Evolutionary conservation across 2,113 vertebrate species (phyloP).

Genomic region (Patagioenas fasciata): DNA sequence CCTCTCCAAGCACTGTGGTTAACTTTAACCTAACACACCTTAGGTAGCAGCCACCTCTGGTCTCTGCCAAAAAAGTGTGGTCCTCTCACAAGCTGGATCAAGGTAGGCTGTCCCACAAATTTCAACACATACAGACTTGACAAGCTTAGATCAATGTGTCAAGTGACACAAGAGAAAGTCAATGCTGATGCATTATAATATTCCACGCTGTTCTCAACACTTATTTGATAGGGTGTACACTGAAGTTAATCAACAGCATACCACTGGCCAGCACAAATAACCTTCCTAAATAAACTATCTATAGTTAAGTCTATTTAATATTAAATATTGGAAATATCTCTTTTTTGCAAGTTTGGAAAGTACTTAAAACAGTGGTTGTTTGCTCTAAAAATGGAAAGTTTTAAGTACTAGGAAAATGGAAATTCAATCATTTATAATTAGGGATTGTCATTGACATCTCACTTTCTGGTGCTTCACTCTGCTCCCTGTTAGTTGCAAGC

Average conservation of each 20-base stretch:
- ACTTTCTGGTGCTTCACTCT: background rate
- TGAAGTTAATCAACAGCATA: background rate
- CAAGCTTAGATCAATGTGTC: background rate
- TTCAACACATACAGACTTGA: background rate
- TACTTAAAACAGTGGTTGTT: background rate
- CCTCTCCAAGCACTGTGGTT: background rate
- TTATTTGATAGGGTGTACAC: background rate
- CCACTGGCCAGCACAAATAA: background rate
- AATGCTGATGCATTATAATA: background rate
- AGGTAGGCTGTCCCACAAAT: background rate
- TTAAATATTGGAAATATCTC: background rate
- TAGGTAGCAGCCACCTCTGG: background rate
- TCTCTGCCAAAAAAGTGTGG: background rate
- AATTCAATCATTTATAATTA: background rate
- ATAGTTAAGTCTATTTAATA: background rate
- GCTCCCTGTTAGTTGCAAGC: background rate
- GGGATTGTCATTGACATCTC: background rate
- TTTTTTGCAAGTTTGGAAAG: background rate
- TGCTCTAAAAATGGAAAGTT: background rate
- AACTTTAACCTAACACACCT: background rate
- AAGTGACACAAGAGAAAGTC: background rate
- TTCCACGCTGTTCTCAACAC: background rate
- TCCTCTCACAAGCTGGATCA: background rate
- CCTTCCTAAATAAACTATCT: background rate
- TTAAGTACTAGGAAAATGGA: slow-evolving; percentile 1